These are phyloP conservation scores for Budorcas taxicolor DNA, from an alignment of 2,113 vertebrate genomes.

Conservation along the genomic window DNA sequence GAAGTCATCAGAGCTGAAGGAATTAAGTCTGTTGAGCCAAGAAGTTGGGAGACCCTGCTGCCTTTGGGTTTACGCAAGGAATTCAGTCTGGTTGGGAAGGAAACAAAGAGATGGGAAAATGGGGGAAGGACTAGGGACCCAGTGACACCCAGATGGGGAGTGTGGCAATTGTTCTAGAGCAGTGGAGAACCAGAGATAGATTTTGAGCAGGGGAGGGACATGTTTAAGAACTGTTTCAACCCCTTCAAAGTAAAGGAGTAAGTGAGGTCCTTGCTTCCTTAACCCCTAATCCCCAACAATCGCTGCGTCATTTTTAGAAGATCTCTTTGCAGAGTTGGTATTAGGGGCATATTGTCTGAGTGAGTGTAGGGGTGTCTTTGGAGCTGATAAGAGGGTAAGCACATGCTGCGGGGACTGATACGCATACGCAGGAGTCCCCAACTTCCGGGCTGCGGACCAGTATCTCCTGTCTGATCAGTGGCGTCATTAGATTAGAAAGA, in stretches of 20 bases:
- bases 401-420: neutral
- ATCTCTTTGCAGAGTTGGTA: neutral
- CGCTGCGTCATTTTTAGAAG: neutral
- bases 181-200: neutral
- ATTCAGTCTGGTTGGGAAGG: neutral
- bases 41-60: too few species aligned
- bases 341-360: neutral
- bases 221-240: neutral
- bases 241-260: neutral
- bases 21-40: neutral
- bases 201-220: neutral
- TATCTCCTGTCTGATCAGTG: neutral
- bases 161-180: neutral
- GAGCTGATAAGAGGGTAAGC: neutral
- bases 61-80: neutral
- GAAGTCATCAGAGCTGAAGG: neutral
- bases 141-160: too few species aligned
- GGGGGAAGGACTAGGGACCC: neutral
- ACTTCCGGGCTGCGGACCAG: neutral
- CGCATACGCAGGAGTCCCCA: neutral
- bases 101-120: neutral
- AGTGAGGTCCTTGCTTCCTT: neutral
- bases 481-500: neutral
- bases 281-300: neutral
- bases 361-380: neutral